Evolutionary conservation across 2,797 vertebrate genomes (phyloP), one percentile per base, ranked within the genome.

Genomic region (Gymnocypris eckloni): DNA sequence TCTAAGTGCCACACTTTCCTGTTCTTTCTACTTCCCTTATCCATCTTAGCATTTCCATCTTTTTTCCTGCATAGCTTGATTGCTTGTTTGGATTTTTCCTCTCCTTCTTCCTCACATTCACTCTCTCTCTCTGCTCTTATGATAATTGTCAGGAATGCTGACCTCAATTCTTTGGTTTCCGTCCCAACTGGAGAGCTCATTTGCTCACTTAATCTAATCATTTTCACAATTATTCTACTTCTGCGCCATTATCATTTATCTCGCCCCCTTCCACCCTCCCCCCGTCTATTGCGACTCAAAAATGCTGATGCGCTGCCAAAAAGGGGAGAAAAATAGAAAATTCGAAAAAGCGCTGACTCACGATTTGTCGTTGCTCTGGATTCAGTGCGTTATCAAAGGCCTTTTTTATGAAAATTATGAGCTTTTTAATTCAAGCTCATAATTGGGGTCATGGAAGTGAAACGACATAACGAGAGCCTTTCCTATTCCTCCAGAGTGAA

Each of bases 71-170:
- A 73, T 87, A 81, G 43, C 88, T 86, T 88, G 52, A 61, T 64
- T 87, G 61, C 43, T 72, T 56, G 59, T 84, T 89, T 85, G 85
- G 15, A 33, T 69, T 80, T 50, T 43, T 75, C 20, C 70, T 66
- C 78, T 45, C 78, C 6, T 72, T 50, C 78, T 59, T 70, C 20
- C 84, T 3, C 61, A 18, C 45, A 76, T 67, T 73, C 69, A 52
- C 80, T 79, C 28, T 56, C 56, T 50, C 28, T 67, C 50, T 72
- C 66, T 39, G 59, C 67, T 81, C 82, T 69, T 79, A 90, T 79
- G 86, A 70, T 93, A 93, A 94, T 93, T 92, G 92, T 88, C 91
- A 93, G 91, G 91, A 94, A 94, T 91, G 93, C 93, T 94, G 92
- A 94, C 91, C 91, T 91, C 92, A 92, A 89, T 91, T 88, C 88